Conservation (phyloP, 1,140 invertebrate genomes). For the Drosophila littoralis region DNA sequence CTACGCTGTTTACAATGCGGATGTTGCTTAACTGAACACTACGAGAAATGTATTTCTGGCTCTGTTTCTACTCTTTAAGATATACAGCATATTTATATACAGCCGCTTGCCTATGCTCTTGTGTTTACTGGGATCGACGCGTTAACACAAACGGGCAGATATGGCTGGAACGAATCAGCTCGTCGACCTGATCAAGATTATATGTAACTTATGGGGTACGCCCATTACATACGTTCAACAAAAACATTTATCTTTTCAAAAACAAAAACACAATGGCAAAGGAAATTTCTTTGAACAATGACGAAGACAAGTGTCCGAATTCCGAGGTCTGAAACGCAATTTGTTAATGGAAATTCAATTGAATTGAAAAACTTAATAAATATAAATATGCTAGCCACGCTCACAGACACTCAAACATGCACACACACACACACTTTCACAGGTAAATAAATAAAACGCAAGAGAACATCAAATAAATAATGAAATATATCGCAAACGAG, state of each 20-base stretch:
- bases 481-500: constrained; percentile 29
- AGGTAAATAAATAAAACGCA: constrained; percentile 55
- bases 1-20: too few species aligned
- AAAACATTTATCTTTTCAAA: too few species aligned
- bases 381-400: constrained; percentile 29
- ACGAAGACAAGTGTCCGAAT: constrained; percentile 1
- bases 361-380: constrained; percentile 78
- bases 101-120: too few species aligned
- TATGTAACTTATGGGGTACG: too few species aligned
- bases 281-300: constrained; percentile 17
- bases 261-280: not conserved
- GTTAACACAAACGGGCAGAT: too few species aligned
- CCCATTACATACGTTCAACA: not conserved
- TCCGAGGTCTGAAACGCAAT: constrained; percentile 42
- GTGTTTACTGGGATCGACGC: too few species aligned
- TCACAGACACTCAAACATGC: constrained; percentile 7
- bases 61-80: too few species aligned
- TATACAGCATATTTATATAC: too few species aligned
- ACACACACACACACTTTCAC: constrained; percentile 6
- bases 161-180: too few species aligned
- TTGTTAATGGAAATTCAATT: constrained; percentile 82
- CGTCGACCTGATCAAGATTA: too few species aligned
- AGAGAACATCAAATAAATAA: constrained; percentile 56
- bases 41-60: too few species aligned
- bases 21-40: too few species aligned